These are phyloP conservation scores for Zhengitettix transpicula DNA, from an alignment of 2,888 invertebrate genomes.

Conservation along the genomic window DNA sequence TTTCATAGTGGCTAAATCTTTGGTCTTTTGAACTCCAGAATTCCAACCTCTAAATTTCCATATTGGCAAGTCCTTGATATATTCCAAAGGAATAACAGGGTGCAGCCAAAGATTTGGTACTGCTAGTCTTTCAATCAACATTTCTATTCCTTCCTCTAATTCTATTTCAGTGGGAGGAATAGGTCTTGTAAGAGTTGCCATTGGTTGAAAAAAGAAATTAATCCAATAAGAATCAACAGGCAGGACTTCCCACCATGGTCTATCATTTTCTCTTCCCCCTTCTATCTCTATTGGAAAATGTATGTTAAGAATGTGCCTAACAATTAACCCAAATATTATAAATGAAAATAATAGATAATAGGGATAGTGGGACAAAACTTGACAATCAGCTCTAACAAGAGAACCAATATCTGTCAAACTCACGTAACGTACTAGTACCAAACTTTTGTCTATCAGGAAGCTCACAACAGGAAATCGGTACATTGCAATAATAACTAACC, in stretches of 20 bases:
- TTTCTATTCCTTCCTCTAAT: slow-evolving; percentile 22
- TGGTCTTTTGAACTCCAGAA: neutral
- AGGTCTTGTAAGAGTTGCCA: slow-evolving; percentile 16
- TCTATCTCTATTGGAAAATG: slow-evolving; percentile 1
- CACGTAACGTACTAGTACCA: slow-evolving; percentile 21
- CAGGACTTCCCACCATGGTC: slow-evolving; percentile 25
- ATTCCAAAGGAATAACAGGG: slow-evolving; percentile 26
- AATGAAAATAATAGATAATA: slow-evolving; percentile 19
- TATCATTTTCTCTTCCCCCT: slow-evolving; percentile 6
- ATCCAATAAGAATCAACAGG: slow-evolving; percentile 21
- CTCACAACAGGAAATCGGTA: slow-evolving; percentile 24
- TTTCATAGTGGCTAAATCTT: neutral
- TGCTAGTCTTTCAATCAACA: slow-evolving; percentile 25
- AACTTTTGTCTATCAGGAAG: slow-evolving; percentile 19
- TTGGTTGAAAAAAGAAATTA: slow-evolving; percentile 21
- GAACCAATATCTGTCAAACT: slow-evolving; percentile 21
- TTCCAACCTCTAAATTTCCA: slow-evolving; percentile 24
- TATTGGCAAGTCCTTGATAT: slow-evolving; percentile 28
- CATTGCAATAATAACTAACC: slow-evolving; percentile 28
- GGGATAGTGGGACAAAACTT: slow-evolving; percentile 15
- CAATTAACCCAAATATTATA: slow-evolving; percentile 15
- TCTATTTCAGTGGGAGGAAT: slow-evolving; percentile 18
- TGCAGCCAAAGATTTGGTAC: slow-evolving; percentile 29
- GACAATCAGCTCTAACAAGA: slow-evolving; percentile 18
- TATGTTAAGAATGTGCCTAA: slow-evolving; percentile 10